Evolutionary conservation across 2,797 vertebrate species (phyloP), one percentile per base, ranked within the genome.

Genomic region (Sphaeramia orbicularis): DNA sequence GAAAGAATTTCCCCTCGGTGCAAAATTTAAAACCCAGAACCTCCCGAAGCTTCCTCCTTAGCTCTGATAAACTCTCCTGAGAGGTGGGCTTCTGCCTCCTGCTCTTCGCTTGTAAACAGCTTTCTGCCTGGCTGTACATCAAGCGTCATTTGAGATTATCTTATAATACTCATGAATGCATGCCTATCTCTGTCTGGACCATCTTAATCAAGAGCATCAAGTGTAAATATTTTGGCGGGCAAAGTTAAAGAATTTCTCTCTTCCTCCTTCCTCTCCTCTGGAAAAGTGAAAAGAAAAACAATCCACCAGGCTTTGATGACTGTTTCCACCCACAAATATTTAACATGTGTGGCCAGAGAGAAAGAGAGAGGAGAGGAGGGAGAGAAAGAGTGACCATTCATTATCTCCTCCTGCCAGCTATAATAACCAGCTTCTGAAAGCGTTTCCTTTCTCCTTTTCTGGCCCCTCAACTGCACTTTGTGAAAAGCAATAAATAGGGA

Each of bases 261-360:
- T 64, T 64, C 52, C 36, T 60, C 36, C 15, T 8, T 36, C 42
- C 32, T 7, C 24, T 21, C 52, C 15, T 18, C 66, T 71, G 60
- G 32, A 83, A 87, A 84, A 76, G 36, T 54, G 62, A 72, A 60
- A 78, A 80, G 38, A 41, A 65, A 73, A 81, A 58, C 49, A 42
- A 60, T 61, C 54, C 3, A 6, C 9, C 0, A 35, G 0, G 11
- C 62, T 78, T 69, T 69, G 63, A 81, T 57, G 69, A 65, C 66
- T 50, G 48, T 86, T 89, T 91, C 89, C 86, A 70, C 48, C 88
- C 89, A 57, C 88, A 92, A 71, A 84, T 86, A 89, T 88, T 72
- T 85, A 64, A 76, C 71, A 65, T 61, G 80, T 79, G 78, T 63
- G 77, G 77, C 70, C 55, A 65, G 27, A 63, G 58, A 68, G 63